Evolutionary conservation across 2,797 vertebrate species (phyloP), one percentile per base, ranked within the genome.

Genomic region (Furcifer pardalis): DNA sequence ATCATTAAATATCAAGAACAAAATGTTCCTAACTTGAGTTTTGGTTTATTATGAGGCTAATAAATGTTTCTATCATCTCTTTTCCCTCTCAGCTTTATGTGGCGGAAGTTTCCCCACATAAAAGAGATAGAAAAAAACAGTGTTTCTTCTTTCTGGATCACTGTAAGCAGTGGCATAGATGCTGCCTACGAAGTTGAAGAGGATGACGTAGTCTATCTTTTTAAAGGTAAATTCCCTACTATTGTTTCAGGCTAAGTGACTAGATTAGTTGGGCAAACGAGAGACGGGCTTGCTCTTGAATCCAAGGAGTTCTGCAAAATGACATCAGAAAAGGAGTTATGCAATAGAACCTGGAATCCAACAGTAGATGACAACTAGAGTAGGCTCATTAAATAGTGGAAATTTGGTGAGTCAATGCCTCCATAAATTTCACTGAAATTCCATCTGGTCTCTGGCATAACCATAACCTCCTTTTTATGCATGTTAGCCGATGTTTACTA

Each of bases 111-210:
- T 85, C 87, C 94, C 0, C 89, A 93, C 79, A 93, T 81, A 82
- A n/a, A 19, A 2, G 66, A 2, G 8, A 91, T 89, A 27, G 94
- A 95, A 81, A 91, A 95, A 0, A 90, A 88, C 90, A 94, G 95
- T 60, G 96, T 98, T 93, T 95, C 88, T 62, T 95, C 87, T 4
- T 96, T 97, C 90, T 98, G 97, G 97, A 95, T 97, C 0, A 79
- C 84, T 0, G 89, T 97, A 66, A 95, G 96, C 25, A 69, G 65
- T 77, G 92, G 92, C 8, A 95, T 99, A 72, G 95, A 98, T 62
- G 98, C 98, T 66, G 97, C 97, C 0, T 98, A 97, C 91, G 97
- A 98, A 87, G 90, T 94, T 84, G 81, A 60, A 73, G 30, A 89
- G 15, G 94, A 49, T 80, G 96, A 97, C 83, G 89, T 46, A 35